A percentile compares a stretch with the other conserved stretches of the same genome.
phyloP scores from a whole-genome alignment of 2,888 invertebrate species.

The Nomada lathburiana region DNA sequence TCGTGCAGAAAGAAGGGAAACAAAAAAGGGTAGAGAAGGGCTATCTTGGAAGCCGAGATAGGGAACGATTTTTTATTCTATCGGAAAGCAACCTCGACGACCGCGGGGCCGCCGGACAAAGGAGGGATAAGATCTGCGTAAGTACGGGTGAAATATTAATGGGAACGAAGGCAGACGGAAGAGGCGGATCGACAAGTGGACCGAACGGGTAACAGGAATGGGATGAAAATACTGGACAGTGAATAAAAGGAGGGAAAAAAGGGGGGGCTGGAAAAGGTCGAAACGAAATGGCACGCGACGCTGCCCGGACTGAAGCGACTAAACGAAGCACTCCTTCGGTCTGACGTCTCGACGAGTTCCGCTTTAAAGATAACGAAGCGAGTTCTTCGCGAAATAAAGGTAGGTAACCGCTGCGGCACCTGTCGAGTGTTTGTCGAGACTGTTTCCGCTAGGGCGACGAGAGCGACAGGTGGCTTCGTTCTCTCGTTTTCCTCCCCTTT shows the following conservation, averaged over 20 bases:
- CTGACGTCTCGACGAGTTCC: conserved; percentile 67
- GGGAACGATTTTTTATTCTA: conserved; percentile 5
- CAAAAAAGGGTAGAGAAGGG: not conserved
- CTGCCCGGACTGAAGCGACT: conserved; percentile 14
- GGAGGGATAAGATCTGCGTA: not conserved
- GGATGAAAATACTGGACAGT: too few species aligned
- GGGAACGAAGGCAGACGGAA: not conserved
- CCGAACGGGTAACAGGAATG: too few species aligned
- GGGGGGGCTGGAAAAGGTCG: conserved; percentile 10
- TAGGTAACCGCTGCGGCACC: conserved; percentile 68
- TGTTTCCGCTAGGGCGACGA: conserved; percentile 69
- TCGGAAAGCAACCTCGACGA: not conserved
- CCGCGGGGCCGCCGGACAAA: not conserved
- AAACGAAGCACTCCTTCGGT: conserved; percentile 46
- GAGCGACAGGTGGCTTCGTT: conserved; percentile 77
- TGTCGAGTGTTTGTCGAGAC: conserved; percentile 74
- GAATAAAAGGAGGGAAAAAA: not conserved
- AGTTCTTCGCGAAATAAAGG: conserved; percentile 76
- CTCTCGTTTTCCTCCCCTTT: conserved; percentile 24
- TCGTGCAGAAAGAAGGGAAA: not conserved
- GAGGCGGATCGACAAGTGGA: not conserved
- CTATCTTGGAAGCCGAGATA: conserved; percentile 1
- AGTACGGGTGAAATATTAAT: conserved; percentile 28
- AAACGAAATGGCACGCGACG: conserved; percentile 59
- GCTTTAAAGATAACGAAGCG: conserved; percentile 80